phyloP scores from a whole-genome alignment of 2,113 vertebrate species.

The human region GRCh38 chr20:51452001-51452500 shows the following conservation, averaged over 20 bases:
- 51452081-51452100: background rate
- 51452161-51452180: too few relatives aligned
- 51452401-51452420: background rate
- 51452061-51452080: too few relatives aligned
- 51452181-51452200: background rate
- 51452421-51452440: background rate
- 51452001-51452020: too few relatives aligned
- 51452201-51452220: background rate
- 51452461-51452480: background rate
- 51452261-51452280: background rate
- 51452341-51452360: background rate
- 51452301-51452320: background rate
- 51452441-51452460: background rate
- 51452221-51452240: background rate
- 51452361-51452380: accelerated
- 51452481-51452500: background rate
- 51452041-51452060: too few relatives aligned
- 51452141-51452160: background rate
- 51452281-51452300: background rate
- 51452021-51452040: too few relatives aligned
- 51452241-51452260: background rate
- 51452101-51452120: background rate
- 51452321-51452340: background rate
- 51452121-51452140: too few relatives aligned
- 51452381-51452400: background rate